Percentiles rank a stretch among this genome's conserved stretches.
phyloP scores from a whole-genome alignment of 2,888 invertebrate genomes.

The Gordius sp. region DNA sequence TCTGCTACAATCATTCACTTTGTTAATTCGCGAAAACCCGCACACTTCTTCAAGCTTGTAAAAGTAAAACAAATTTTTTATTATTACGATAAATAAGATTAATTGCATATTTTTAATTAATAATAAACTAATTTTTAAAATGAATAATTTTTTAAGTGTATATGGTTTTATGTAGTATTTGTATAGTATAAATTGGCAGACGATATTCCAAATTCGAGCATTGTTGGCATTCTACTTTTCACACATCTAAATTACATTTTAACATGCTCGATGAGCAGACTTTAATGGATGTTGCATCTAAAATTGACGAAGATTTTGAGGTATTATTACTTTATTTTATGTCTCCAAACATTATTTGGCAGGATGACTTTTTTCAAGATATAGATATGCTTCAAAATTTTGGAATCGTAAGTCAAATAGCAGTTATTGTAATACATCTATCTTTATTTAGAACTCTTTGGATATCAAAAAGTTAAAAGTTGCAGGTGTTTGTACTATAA shows the following conservation, averaged over 20 bases:
- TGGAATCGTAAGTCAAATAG: slow-evolving; percentile 33
- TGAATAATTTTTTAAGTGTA: too few relatives aligned
- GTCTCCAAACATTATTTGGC: slow-evolving; percentile 25
- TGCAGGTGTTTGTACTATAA: slow-evolving; percentile 49
- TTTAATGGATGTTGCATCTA: background rate
- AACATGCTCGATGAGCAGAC: slow-evolving; percentile 1
- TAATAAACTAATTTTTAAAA: too few relatives aligned
- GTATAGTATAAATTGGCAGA: too few relatives aligned
- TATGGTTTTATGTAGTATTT: too few relatives aligned
- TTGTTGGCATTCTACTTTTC: too few relatives aligned
- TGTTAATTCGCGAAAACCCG: too few relatives aligned
- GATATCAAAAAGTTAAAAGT: slow-evolving; percentile 50
- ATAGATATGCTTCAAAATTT: slow-evolving; percentile 39
- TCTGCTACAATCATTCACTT: background rate
- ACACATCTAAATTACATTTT: too few relatives aligned
- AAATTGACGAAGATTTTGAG: slow-evolving; percentile 1
- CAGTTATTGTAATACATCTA: background rate
- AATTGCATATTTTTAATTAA: too few relatives aligned
- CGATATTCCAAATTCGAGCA: too few relatives aligned
- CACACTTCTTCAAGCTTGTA: too few relatives aligned
- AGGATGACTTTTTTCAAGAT: slow-evolving; percentile 46
- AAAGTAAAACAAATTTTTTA: too few relatives aligned
- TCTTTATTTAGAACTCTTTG: slow-evolving; percentile 34
- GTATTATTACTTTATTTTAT: background rate
- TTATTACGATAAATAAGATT: too few relatives aligned